Conservation (phyloP, 2,888 invertebrate genomes). For the Choreutis nemorana region DNA sequence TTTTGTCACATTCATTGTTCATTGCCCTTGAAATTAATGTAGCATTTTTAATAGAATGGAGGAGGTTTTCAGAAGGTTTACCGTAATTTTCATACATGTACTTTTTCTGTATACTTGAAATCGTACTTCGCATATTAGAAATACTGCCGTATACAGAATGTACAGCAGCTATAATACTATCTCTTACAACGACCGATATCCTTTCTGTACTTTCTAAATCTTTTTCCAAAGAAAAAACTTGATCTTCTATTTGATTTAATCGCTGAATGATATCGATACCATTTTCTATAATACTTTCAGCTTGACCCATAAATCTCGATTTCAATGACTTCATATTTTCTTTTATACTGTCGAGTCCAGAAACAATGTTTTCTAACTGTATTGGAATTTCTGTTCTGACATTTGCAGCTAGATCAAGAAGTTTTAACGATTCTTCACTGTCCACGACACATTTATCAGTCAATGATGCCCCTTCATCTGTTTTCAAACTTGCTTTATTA, state of each 20-base stretch:
- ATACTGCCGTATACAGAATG: constrained; percentile 60
- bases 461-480: constrained; percentile 17
- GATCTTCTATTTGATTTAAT: constrained; percentile 51
- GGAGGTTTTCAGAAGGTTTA: constrained; percentile 37
- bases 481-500: constrained; percentile 14
- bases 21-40: constrained; percentile 16
- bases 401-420: constrained; percentile 48
- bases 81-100: constrained; percentile 53
- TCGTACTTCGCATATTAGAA: constrained; percentile 60
- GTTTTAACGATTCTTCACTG: constrained; percentile 30
- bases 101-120: constrained; percentile 48
- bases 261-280: constrained; percentile 42
- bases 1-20: constrained; percentile 13
- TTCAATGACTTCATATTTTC: constrained; percentile 32
- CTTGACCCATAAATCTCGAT: constrained; percentile 24
- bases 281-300: constrained; percentile 41
- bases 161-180: constrained; percentile 47
- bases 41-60: constrained; percentile 38
- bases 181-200: constrained; percentile 26
- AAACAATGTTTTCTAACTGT: constrained; percentile 20
- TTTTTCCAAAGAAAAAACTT: constrained; percentile 41
- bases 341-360: constrained; percentile 25
- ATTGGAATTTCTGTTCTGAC: constrained; percentile 24
- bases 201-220: constrained; percentile 22
- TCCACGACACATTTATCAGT: constrained; percentile 31